A percentile compares a stretch with the other conserved stretches of the same genome.
phyloP scores from a whole-genome alignment of 2,113 vertebrate genomes.

The Prunella himalayana region DNA sequence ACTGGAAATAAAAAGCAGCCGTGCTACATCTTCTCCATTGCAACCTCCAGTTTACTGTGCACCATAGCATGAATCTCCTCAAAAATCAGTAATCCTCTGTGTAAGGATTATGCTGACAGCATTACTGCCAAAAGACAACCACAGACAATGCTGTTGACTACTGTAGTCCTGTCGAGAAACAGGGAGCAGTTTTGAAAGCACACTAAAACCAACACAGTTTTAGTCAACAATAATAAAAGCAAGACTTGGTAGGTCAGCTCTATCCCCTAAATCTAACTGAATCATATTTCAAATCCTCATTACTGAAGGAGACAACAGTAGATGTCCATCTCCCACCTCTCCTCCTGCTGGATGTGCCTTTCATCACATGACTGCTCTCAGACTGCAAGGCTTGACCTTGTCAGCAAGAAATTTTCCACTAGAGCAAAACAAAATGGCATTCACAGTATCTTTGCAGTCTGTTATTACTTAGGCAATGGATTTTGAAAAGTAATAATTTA shows the following conservation, averaged over 20 bases:
- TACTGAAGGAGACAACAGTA: not conserved
- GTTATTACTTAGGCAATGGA: constrained; percentile 44
- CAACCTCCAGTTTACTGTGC: not conserved
- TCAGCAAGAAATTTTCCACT: constrained; percentile 64
- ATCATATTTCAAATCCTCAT: not conserved
- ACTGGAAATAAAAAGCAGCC: not conserved
- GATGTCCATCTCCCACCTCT: not conserved
- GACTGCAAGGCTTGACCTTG: constrained; percentile 58
- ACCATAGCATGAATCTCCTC: not conserved
- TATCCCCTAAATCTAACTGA: not conserved
- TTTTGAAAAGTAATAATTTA: constrained; percentile 57
- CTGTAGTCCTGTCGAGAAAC: not conserved
- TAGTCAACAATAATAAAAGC: not conserved
- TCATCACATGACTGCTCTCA: constrained; percentile 34
- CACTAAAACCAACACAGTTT: not conserved
- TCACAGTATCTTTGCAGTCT: constrained; percentile 28
- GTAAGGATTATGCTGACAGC: not conserved
- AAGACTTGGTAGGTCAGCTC: not conserved
- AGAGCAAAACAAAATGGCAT: constrained; percentile 49
- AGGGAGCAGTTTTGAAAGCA: not conserved
- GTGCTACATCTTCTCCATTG: not conserved
- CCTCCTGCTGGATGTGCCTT: not conserved
- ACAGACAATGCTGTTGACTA: not conserved
- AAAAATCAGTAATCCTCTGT: not conserved
- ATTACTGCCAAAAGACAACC: not conserved